Percentiles rank a stretch among this genome's conserved stretches.
These are phyloP conservation scores for Drosophila cyrtoloma DNA, from an alignment of 2,888 invertebrate species.

Conservation along the genomic window DNA sequence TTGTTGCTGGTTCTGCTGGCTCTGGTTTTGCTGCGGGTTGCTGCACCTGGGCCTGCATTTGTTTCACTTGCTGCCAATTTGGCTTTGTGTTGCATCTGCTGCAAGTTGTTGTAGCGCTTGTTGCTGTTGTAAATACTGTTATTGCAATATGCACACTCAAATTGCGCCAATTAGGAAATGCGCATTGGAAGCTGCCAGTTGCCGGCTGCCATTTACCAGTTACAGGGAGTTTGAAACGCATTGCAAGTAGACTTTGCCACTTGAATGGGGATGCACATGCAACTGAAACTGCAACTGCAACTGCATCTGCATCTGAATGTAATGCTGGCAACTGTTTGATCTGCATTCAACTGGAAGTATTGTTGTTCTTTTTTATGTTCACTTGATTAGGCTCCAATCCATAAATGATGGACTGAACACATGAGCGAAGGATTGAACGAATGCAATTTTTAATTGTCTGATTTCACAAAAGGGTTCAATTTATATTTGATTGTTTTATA, in stretches of 20 bases:
- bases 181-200: conserved; percentile 64
- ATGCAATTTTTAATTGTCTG: conserved; percentile 20
- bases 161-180: conserved; percentile 76
- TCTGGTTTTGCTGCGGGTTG: conserved; percentile 27
- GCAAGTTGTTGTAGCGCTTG: conserved; percentile 18
- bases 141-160: conserved; percentile 76
- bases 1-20: conserved; percentile 30
- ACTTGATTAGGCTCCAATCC: conserved; percentile 66
- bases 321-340: conserved; percentile 45
- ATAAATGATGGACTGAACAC: conserved; percentile 19
- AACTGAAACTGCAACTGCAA: conserved; percentile 11
- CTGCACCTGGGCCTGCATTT: conserved; percentile 47
- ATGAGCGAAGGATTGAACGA: conserved; percentile 2
- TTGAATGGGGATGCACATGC: conserved; percentile 50
- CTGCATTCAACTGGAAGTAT: conserved; percentile 52
- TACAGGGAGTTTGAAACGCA: conserved; percentile 6
- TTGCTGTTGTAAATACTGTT: conserved; percentile 46
- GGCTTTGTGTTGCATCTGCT: conserved; percentile 53
- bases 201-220: conserved; percentile 34
- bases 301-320: conserved; percentile 4
- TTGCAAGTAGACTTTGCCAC: conserved; percentile 56
- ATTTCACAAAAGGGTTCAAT: conserved; percentile 3
- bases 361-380: conserved; percentile 71
- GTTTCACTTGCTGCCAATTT: conserved; percentile 52
- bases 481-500: background rate